Evolutionary conservation across 2,113 vertebrate species (phyloP).

Genomic region (Cariama cristata): DNA sequence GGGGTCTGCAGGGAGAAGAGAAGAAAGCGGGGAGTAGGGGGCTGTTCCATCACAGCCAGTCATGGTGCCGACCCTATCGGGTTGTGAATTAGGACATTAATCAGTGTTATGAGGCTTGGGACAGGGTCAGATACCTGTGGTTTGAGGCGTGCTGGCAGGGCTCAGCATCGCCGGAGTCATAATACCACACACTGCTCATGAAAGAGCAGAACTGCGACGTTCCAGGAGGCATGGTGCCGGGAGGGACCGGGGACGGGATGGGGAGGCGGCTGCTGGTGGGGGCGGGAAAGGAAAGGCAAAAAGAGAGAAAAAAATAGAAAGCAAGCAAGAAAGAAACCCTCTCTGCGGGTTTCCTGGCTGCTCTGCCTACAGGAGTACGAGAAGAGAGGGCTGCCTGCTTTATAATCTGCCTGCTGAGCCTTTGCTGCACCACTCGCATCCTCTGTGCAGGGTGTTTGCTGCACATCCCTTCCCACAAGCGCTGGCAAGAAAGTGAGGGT

Average conservation of each 20-base stretch:
- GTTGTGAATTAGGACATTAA: constrained; percentile 17
- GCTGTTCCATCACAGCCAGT: rapidly evolving
- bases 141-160: constrained; percentile 4
- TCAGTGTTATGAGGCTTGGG: background rate
- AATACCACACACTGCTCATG: background rate
- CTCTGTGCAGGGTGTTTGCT: background rate
- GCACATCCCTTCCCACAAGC: background rate
- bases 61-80: background rate
- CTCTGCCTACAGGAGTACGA: background rate
- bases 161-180: background rate
- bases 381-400: background rate
- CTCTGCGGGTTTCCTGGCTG: background rate
- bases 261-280: background rate
- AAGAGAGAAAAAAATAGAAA: background rate
- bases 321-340: background rate
- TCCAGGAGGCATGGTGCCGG: background rate
- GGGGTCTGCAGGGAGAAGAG: background rate
- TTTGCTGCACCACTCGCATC: background rate
- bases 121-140: constrained; percentile 54
- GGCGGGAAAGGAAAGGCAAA: background rate
- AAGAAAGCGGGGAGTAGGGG: no score
- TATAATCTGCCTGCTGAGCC: background rate
- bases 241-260: background rate
- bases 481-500: background rate
- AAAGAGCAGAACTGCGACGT: background rate